Base-by-base conservation (phyloP, 2,797 vertebrate genomes). In the Sciaenops ocellatus region DNA sequence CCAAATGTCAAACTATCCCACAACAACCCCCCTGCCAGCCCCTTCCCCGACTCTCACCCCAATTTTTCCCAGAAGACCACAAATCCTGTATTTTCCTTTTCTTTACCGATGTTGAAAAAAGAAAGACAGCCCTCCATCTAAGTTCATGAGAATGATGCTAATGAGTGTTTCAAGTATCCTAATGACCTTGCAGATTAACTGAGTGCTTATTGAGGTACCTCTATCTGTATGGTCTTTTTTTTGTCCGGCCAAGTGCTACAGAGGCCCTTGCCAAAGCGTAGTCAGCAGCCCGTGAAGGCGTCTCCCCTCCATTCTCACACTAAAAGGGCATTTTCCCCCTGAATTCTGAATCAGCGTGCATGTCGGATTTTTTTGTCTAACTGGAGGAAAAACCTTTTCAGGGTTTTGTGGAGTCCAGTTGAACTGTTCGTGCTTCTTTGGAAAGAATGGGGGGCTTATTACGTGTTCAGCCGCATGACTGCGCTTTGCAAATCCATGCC, bases 271-370 rank as follows among this genome's bases (percentile, higher is more conserved):
- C 92, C 69, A 94, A 98, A 95, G 95, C 95, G 94, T 95, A 97
- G 96, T 93, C 96, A 98, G 93, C 95, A 95, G 98, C 96, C 98
- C 96, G 96, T 99, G 97, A 99, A 98, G 97, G 97, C 97, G 95
- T 97, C 96, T 96, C 89, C 86, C 92, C 94, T 94, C 93, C 94
- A 94, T 95, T 95, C 94, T 96, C 96, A 96, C 96, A 96, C 95
- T 95, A 94, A 94, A 94, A 94, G 92, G 93, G 92, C 92, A 90
- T 89, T 95, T 93, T 90, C 91, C 88, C 88, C 93, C 86, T 73
- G 86, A 95, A 94, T 96, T 93, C 84, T 89, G 90, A 94, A 94
- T 91, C 73, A 57, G 90, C 72, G 79, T 73, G 85, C 92, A 91
- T 82, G 80, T 92, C 88, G 30, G 82, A 85, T 83, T 89, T 84